Percentiles rank a stretch among this genome's conserved stretches.
These are phyloP conservation scores for Maconellicoccus hirsutus DNA, from an alignment of 1,140 invertebrate genomes.

Conservation along the genomic window DNA sequence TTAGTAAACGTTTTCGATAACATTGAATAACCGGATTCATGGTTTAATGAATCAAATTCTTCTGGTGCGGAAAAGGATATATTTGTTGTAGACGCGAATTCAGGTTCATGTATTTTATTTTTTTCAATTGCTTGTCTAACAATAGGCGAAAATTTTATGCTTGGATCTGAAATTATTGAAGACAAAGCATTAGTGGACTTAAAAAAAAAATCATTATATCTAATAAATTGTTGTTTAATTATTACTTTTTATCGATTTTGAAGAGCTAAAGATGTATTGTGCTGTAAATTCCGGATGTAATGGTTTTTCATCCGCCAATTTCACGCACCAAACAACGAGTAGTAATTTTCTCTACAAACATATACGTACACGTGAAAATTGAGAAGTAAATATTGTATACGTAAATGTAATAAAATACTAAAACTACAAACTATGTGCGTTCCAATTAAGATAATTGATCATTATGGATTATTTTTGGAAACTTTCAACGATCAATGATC, in stretches of 20 bases:
- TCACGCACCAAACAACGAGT: not conserved
- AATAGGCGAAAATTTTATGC: not conserved
- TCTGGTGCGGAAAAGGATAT: not conserved
- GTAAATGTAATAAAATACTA: not conserved
- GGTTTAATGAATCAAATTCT: not conserved
- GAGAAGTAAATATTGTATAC: not conserved
- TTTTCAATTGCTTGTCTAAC: not conserved
- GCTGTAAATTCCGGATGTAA: not conserved
- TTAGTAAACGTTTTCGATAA: not conserved
- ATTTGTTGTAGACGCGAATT: not conserved
- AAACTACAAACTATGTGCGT: too few species aligned
- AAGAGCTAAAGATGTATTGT: not conserved
- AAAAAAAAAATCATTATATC: too few species aligned
- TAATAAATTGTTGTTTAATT: too few species aligned
- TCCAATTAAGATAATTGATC: too few species aligned
- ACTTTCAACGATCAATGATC: too few species aligned
- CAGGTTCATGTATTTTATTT: not conserved
- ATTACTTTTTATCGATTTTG: not conserved
- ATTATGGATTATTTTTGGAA: too few species aligned
- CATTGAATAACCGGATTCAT: not conserved
- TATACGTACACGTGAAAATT: not conserved
- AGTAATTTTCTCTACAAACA: not conserved
- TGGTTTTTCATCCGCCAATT: slow-evolving; percentile 1
- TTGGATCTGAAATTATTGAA: not conserved
- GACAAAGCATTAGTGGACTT: too few species aligned